Evolutionary conservation across 2,797 vertebrate species (phyloP).

Genomic region (Phataginus tetradactyla): DNA sequence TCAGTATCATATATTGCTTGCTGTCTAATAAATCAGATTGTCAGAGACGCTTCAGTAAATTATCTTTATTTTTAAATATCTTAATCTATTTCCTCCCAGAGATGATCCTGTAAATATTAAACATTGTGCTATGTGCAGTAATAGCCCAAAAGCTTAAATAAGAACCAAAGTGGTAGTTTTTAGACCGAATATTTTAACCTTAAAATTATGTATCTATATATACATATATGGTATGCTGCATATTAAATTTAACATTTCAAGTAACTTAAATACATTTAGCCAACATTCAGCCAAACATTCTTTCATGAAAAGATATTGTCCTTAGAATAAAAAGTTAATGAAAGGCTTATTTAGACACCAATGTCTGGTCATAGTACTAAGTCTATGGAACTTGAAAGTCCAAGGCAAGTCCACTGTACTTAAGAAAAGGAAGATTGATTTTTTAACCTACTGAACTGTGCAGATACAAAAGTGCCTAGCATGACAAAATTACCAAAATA

Average conservation of each 20-base stretch:
- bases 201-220: slow-evolving; percentile 70
- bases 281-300: slow-evolving; percentile 82
- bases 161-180: slow-evolving; percentile 81
- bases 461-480: slow-evolving; percentile 88
- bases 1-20: slow-evolving; percentile 69
- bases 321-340: slow-evolving; percentile 84
- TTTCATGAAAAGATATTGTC: slow-evolving; percentile 82
- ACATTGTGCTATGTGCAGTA: slow-evolving; percentile 83
- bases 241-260: slow-evolving; percentile 85
- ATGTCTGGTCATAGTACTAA: slow-evolving; percentile 81
- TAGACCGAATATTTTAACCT: slow-evolving; percentile 80
- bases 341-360: slow-evolving; percentile 82
- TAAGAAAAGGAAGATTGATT: slow-evolving; percentile 80
- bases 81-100: slow-evolving; percentile 75
- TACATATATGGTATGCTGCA: slow-evolving; percentile 67
- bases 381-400: slow-evolving; percentile 81
- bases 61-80: slow-evolving; percentile 79
- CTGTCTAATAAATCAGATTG: slow-evolving; percentile 82
- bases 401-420: slow-evolving; percentile 81
- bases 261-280: slow-evolving; percentile 86
- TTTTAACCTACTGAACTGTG: slow-evolving; percentile 80
- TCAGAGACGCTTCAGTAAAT: slow-evolving; percentile 80
- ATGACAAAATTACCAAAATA: slow-evolving; percentile 90
- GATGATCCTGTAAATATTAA: slow-evolving; percentile 78
- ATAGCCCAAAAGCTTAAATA: slow-evolving; percentile 76